These are phyloP conservation scores for Bactericera cockerelli DNA, from an alignment of 1,140 invertebrate species.

Conservation along the genomic window DNA sequence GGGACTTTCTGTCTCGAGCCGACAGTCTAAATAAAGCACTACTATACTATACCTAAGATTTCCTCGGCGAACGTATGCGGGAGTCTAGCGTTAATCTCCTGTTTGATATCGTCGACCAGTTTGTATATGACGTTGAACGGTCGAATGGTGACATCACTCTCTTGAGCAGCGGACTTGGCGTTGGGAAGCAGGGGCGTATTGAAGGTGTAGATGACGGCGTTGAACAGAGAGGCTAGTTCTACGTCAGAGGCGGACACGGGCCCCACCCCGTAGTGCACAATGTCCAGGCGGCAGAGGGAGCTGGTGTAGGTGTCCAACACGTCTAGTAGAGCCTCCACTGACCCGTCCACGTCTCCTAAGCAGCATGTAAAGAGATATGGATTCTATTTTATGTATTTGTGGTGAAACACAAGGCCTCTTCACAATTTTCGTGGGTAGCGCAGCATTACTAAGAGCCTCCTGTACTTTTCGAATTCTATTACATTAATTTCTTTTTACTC, in stretches of 20 bases:
- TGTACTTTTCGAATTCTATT: too few species aligned
- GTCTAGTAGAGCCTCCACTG: constrained; percentile 85
- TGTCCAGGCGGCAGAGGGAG: constrained; percentile 56
- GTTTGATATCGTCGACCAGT: constrained; percentile 73
- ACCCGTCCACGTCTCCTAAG: constrained; percentile 64
- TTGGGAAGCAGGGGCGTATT: constrained; percentile 46
- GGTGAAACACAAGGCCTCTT: too few species aligned
- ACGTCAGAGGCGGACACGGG: constrained; percentile 65
- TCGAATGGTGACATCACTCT: constrained; percentile 42
- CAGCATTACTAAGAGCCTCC: too few species aligned
- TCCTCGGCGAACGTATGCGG: constrained; percentile 58
- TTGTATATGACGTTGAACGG: constrained; percentile 79
- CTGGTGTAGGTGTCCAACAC: constrained; percentile 75
- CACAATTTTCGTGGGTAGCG: too few species aligned
- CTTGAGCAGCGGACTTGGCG: constrained; percentile 34
- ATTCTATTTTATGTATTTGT: background rate
- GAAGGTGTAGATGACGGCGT: constrained; percentile 75
- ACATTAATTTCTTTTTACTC: too few species aligned
- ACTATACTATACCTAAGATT: constrained; percentile 53
- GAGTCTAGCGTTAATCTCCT: constrained; percentile 55
- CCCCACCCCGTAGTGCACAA: constrained; percentile 84
- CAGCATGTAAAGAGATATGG: constrained; percentile 11
- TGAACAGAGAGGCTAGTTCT: constrained; percentile 68
- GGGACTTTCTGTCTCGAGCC: too few species aligned
- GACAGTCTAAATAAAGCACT: too few species aligned